phyloP scores from a whole-genome alignment of 2,888 invertebrate genomes.

The Eupithecia exiguata region DNA sequence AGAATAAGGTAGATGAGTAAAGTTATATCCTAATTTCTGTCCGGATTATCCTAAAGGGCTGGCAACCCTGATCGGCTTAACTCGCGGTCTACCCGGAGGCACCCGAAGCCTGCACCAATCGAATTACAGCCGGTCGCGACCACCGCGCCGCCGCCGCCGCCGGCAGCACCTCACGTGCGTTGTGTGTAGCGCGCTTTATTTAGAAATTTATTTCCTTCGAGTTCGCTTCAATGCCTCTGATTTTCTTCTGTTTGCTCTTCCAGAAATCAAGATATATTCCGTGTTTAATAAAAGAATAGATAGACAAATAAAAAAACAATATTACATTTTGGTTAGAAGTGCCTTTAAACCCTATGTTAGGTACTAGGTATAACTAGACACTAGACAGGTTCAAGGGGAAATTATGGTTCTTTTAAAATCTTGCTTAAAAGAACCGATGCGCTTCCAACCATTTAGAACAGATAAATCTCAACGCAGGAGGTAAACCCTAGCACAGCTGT shows the following conservation, averaged over 20 bases:
- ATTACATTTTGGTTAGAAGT: too few relatives aligned
- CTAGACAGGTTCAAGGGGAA: too few relatives aligned
- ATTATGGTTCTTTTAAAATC: not conserved
- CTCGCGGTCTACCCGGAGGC: conserved; percentile 31
- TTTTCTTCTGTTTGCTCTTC: not conserved
- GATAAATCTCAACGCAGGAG: not conserved
- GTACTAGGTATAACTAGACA: too few relatives aligned
- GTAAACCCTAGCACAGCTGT: not conserved
- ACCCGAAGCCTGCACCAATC: conserved; percentile 41
- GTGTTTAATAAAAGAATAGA: too few relatives aligned
- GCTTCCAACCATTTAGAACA: not conserved
- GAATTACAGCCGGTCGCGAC: conserved; percentile 45
- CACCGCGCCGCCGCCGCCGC: conserved; percentile 2
- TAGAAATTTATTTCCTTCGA: conserved; percentile 18
- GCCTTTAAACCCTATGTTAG: too few relatives aligned
- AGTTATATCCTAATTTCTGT: not conserved
- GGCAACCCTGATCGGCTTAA: conserved; percentile 24
- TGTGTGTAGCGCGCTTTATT: conserved; percentile 47
- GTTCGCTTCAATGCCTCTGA: not conserved
- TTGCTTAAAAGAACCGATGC: not conserved
- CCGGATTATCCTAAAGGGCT: not conserved
- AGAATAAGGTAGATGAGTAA: not conserved
- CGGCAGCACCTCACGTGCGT: conserved; percentile 42
- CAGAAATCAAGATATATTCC: not conserved
- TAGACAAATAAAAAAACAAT: too few relatives aligned